These are phyloP conservation scores for Paratilapia polleni DNA, from an alignment of 2,113 vertebrate species.

Conservation along the genomic window DNA sequence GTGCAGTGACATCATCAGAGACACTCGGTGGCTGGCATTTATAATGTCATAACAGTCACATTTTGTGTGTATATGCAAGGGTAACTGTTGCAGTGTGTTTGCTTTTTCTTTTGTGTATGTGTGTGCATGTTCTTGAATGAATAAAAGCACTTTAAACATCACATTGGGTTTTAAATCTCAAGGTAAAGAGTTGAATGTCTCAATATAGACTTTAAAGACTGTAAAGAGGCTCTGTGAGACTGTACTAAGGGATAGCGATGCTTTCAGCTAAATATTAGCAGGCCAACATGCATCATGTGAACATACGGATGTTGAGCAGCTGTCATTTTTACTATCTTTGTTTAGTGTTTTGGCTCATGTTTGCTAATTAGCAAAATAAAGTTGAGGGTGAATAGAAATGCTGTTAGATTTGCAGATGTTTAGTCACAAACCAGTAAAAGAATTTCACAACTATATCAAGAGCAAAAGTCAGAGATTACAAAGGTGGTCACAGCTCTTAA, in stretches of 20 bases:
- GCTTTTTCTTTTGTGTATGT: not conserved
- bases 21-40: conserved; percentile 37
- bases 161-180: conserved; percentile 30
- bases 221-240: not conserved
- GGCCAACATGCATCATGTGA: not conserved
- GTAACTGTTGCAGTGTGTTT: not conserved
- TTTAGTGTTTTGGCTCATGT: not conserved
- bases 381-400: not conserved
- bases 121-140: not conserved
- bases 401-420: not conserved
- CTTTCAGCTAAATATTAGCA: not conserved
- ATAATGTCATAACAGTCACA: conserved; percentile 6
- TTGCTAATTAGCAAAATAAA: not conserved
- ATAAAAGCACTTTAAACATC: conserved; percentile 2
- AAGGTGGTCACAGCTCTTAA: not conserved
- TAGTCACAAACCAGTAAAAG: not conserved
- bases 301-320: not conserved
- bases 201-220: not conserved
- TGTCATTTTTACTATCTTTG: not conserved
- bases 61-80: not conserved
- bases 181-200: conserved; percentile 13
- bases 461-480: no score
- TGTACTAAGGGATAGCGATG: not conserved
- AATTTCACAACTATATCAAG: not conserved
- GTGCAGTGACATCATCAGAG: conserved; percentile 48